Evolutionary conservation across 1,140 invertebrate genomes (phyloP).

Genomic region (Drusus annulatus): DNA sequence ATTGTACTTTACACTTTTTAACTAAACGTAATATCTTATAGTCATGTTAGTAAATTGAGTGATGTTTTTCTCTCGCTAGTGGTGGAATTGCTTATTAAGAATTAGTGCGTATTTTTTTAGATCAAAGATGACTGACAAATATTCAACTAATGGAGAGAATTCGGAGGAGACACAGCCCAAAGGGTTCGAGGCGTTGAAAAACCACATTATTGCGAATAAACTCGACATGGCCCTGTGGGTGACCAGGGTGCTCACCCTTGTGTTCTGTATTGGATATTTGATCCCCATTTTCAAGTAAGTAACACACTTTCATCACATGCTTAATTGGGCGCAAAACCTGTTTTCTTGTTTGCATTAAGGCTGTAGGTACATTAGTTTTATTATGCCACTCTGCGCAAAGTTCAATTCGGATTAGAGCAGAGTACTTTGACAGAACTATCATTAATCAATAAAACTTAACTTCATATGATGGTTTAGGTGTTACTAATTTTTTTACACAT

Average conservation of each 20-base stretch:
- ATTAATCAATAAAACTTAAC: no score
- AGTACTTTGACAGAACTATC: no score
- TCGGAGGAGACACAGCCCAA: background rate
- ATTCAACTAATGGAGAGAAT: background rate
- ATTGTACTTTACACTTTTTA: constrained; percentile 12
- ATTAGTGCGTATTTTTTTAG: constrained; percentile 11
- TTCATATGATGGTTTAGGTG: no score
- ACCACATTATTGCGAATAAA: constrained; percentile 85
- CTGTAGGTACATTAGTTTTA: background rate
- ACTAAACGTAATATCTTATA: background rate
- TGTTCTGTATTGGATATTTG: constrained; percentile 88
- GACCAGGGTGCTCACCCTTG: constrained; percentile 84
- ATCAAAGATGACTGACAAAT: constrained; percentile 10
- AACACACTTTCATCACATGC: no score
- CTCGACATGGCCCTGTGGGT: constrained; percentile 88
- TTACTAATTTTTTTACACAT: no score
- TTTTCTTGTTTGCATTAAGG: constrained; percentile 18
- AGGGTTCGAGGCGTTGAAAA: constrained; percentile 77
- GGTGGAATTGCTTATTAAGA: no score
- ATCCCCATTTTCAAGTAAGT: constrained; percentile 92
- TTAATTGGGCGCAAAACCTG: constrained; percentile 7
- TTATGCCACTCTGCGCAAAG: background rate
- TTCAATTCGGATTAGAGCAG: constrained; percentile 4
- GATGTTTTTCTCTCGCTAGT: background rate
- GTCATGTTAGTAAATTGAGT: no score